A percentile compares a stretch with the other conserved stretches of the same genome.
These are phyloP conservation scores for Baccha elongata DNA, from an alignment of 2,888 invertebrate genomes.

Conservation along the genomic window DNA sequence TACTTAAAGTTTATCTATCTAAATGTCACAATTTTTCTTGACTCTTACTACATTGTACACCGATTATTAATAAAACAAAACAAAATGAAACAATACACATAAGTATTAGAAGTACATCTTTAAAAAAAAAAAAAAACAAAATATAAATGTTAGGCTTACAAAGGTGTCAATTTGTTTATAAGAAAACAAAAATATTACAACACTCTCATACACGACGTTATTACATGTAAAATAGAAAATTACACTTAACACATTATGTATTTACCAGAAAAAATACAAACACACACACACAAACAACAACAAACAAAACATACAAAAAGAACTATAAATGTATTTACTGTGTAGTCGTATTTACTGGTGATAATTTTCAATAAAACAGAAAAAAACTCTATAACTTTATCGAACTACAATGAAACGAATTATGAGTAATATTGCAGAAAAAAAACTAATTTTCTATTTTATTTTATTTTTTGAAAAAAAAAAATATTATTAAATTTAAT, in stretches of 20 bases:
- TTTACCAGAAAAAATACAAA: conserved; percentile 23
- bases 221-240: conserved; percentile 46
- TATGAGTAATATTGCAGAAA: conserved; percentile 55
- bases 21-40: conserved; percentile 72
- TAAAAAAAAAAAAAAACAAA: conserved; percentile 39
- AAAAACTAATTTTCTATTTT: conserved; percentile 33
- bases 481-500: conserved; percentile 2
- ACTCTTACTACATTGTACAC: conserved; percentile 72
- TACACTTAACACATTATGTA: conserved; percentile 36
- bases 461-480: conserved; percentile 21
- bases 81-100: conserved; percentile 48
- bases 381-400: conserved; percentile 62
- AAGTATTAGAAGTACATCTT: conserved; percentile 59
- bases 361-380: conserved; percentile 77
- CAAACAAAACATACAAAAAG: conserved; percentile 38
- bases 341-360: conserved; percentile 82
- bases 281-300: conserved; percentile 29
- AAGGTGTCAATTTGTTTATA: conserved; percentile 68
- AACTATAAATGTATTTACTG: conserved; percentile 69
- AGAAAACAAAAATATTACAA: conserved; percentile 29
- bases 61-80: conserved; percentile 63
- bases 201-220: conserved; percentile 49
- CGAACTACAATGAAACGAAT: conserved; percentile 71
- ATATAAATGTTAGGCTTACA: conserved; percentile 57
- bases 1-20: conserved; percentile 67